Percentiles rank a stretch among this genome's conserved stretches.
Conservation (phyloP, 2,888 invertebrate species). For the Automeris io region DNA sequence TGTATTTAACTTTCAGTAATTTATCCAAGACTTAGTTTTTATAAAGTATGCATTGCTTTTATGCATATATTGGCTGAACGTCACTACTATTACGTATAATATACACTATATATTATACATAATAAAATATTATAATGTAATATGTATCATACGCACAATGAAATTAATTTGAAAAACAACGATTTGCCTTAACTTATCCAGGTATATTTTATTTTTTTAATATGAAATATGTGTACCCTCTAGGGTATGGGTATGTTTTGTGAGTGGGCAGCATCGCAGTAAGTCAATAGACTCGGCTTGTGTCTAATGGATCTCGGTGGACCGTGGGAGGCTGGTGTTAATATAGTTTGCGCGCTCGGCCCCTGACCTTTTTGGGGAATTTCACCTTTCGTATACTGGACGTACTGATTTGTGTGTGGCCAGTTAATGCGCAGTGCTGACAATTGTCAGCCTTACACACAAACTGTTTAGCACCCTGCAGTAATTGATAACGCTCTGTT, state of each 20-base stretch:
- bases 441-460: conserved; percentile 1
- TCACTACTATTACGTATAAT: too few relatives aligned
- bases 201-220: too few relatives aligned
- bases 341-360: conserved; percentile 14
- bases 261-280: conserved; percentile 10
- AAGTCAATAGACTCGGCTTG: conserved; percentile 8
- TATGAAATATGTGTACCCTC: conserved; percentile 14
- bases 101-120: too few relatives aligned
- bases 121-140: background rate
- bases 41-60: too few relatives aligned
- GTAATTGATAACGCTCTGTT: conserved; percentile 3
- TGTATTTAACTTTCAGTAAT: too few relatives aligned
- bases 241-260: conserved; percentile 8
- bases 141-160: too few relatives aligned
- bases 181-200: too few relatives aligned
- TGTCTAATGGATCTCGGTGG: conserved; percentile 10
- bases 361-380: conserved; percentile 19
- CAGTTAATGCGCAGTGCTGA: conserved; percentile 9
- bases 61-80: too few relatives aligned
- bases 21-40: too few relatives aligned
- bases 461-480: background rate
- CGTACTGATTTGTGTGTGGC: conserved; percentile 12
- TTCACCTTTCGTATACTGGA: conserved; percentile 15
- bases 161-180: too few relatives aligned
- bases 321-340: conserved; percentile 14